These are phyloP conservation scores for Magallana nippona DNA, from an alignment of 2,888 invertebrate genomes.

Conservation along the genomic window DNA sequence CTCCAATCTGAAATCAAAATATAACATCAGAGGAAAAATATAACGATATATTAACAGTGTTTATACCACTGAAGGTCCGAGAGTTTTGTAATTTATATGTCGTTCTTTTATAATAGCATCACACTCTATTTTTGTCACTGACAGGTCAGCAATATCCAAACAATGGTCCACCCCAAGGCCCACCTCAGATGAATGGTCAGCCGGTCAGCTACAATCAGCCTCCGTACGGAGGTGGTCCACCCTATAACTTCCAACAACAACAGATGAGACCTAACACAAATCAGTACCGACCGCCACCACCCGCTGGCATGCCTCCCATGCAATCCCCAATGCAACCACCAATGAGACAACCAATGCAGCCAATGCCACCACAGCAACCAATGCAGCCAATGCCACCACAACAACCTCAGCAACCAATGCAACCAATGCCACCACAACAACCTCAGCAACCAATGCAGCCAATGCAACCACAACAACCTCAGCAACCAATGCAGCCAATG, in stretches of 20 bases:
- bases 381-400: not conserved
- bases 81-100: too few species aligned
- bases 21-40: too few species aligned
- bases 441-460: not conserved
- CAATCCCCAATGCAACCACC: conserved; percentile 1
- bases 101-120: too few species aligned
- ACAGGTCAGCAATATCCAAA: conserved; percentile 3
- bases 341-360: not conserved
- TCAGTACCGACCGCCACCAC: not conserved
- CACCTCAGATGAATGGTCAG: not conserved
- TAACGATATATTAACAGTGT: too few species aligned
- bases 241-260: conserved; percentile 31
- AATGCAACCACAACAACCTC: not conserved
- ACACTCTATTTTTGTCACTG: not conserved
- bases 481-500: not conserved
- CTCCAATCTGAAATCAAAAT: too few species aligned
- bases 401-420: not conserved
- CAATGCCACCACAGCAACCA: not conserved
- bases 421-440: not conserved
- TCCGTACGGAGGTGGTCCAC: conserved; percentile 24
- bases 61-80: too few species aligned
- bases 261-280: conserved; percentile 6
- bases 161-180: not conserved
- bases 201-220: conserved; percentile 5
- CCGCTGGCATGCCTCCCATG: not conserved